Evolutionary conservation across 1,140 invertebrate species (phyloP), one percentile per base, ranked within the genome.

Genomic region (Dryas iulia): DNA sequence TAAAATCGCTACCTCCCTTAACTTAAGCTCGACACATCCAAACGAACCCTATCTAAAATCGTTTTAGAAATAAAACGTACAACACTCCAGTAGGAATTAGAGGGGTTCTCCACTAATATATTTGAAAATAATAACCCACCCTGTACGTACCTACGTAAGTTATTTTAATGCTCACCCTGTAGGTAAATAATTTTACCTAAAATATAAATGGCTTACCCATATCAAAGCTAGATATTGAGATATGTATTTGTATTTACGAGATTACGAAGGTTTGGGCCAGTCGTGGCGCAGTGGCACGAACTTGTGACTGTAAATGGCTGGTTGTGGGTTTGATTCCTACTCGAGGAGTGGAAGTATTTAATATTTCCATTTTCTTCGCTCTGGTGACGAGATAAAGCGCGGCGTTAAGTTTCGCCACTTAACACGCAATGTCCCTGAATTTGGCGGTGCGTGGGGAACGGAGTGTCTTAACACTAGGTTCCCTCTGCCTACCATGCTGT

Each of bases 31-130:
- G 70, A 12, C 53, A 53, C 71, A 74, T 73, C 71, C 72, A 65
- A 74, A 69, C 76, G 74, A 74, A 83, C 76, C 86, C 81, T 84
- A 89, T 87, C 84, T 86, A 86, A 89, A 87, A 89, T 81, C 87
- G 86, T 78, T 89, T 83, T 78, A 78, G 74, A 86, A 89, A 89
- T 87, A 89, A 87, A 89, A 86, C 82, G 70, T 76, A 73, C 69
- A 76, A 71, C 67, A 71, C 76, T 77, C 85, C 84, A 69, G 75
- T 64, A 81, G 83, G 83, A 87, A 87, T 87, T 82, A 87, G 76
- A 86, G 76, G 75, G 77, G 76, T 71, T 66, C 67, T 73, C 70
- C 82, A 86, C 87, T 89, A 89, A 89, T 87, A 89, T 83, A 89
- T 89, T 78, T 84, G 76, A 68, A 86, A 87, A 87, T 87, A 86